Percentiles rank a stretch among this genome's conserved stretches.
Conservation (phyloP, 2,113 vertebrate genomes). For the Gallinago paraguaiae region DNA sequence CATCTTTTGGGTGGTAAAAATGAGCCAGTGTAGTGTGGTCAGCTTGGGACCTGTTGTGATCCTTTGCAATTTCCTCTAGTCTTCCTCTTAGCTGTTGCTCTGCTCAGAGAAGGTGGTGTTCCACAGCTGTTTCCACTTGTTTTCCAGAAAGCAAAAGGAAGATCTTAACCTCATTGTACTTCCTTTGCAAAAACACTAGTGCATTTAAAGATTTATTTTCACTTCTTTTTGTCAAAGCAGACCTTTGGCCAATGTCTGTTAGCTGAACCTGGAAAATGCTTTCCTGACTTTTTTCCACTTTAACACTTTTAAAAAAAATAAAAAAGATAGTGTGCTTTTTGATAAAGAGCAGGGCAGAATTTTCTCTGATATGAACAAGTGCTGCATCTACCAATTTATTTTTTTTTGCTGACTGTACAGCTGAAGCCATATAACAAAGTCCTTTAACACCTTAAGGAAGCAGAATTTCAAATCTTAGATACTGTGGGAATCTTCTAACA, state of each 20-base stretch:
- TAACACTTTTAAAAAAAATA: background rate
- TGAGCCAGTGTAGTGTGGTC: background rate
- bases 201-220: background rate
- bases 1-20: background rate
- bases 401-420: background rate
- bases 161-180: background rate
- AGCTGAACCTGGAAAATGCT: background rate
- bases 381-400: background rate
- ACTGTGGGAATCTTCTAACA: background rate
- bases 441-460: background rate
- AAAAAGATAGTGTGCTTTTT: background rate
- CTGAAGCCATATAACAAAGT: background rate
- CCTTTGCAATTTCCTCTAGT: background rate
- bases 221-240: background rate
- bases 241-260: background rate
- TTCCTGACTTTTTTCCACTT: background rate
- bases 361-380: background rate
- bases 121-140: background rate
- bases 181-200: background rate
- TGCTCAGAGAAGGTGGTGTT: fast-evolving
- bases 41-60: background rate
- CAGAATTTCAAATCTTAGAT: background rate
- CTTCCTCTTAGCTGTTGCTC: background rate
- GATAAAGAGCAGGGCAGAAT: background rate
- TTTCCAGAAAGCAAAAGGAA: background rate